Evolutionary conservation across 2,113 vertebrate species (phyloP), one percentile per base, ranked within the genome.

Genomic region (Thalassarche chlororhynchos): DNA sequence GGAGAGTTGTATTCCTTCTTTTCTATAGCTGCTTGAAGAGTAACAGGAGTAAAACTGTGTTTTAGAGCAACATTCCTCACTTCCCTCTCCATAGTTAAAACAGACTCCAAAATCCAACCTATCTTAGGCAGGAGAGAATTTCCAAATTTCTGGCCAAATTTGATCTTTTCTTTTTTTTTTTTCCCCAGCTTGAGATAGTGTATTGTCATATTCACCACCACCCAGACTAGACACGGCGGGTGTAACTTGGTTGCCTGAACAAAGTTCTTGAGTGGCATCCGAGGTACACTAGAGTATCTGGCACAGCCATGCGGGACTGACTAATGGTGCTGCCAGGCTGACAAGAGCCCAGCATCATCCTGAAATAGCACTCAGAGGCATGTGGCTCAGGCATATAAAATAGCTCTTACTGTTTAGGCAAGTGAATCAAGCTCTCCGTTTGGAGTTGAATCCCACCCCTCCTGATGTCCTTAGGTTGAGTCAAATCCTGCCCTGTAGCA

Each of bases 201-300:
- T 71, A 18, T 40, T 49, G 10, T 23, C 44, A n/a, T 52, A 52
- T 47, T 76, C 19, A 65, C 24, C 31, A 10, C 16, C 58, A 51
- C 29, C 9, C 24, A 92, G 47, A 40, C 5, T 55, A 42, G 36
- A 31, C 20, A 44, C 0, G 1, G 40, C 0, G 5, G 17, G 8
- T 28, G 10, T 44, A 26, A 26, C 3, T 87, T 47, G 7, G 11
- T 34, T 80, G 28, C 23, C n/a, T 32, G 44, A 74, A 34, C 23
- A 8, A 84, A 66, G 40, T 46, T 51, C 25, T 65, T 19, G 9
- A 66, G 9, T 24, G 15, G 31, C 19, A 42, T 21, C 42, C 28
- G 54, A 87, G 31, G 64, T 16, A 32, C 10, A 14, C 5, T 65
- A 46, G 31, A 54, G n/a, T 24, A 92, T 47, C 38, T 14, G 66